Evolutionary conservation across 2,113 vertebrate genomes (phyloP), one percentile per base, ranked within the genome.

Genomic region (Corydoras sp.): DNA sequence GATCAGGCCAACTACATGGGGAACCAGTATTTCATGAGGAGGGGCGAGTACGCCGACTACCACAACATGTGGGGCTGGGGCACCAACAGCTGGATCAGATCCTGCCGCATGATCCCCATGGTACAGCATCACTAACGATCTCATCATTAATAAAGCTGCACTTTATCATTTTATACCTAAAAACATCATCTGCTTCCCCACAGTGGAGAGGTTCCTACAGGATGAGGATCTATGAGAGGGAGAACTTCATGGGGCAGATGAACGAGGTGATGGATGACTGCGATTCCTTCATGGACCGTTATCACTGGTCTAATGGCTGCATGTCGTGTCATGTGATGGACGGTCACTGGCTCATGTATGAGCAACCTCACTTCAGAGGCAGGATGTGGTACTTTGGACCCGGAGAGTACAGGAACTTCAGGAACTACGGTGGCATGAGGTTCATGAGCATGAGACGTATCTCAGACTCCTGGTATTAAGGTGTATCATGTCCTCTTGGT

Each of bases 271-370:
- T n/a, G n/a, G n/a, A n/a, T n/a, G n/a, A n/a, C n/a, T n/a, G n/a
- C n/a, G n/a, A n/a, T n/a, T n/a, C n/a, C n/a, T n/a, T n/a, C n/a
- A n/a, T n/a, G n/a, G n/a, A n/a, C n/a, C n/a, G n/a, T n/a, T n/a
- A n/a, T 73, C 77, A 59, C 77, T 85, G 68, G 35, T 43, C 35
- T 8, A 43, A 8, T 43, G 35, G 35, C 35, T 43, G 35, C 35
- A 43, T 43, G 35, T 85, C 83, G 56, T 83, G 81, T 73, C 59
- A 81, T 14, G 82, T 85, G 58, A 81, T 82, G 77, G 82, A 85
- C 43, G 81, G 83, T 51, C 81, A 85, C 69, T 85, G 84, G 84
- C 73, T 79, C 62, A 79, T 85, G 68, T 81, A 82, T 30, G 81
- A 85, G 51, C 60, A 75, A 14, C 76, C 82, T 32, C 63, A 81